Percentiles rank a stretch among this genome's conserved stretches.
phyloP scores from a whole-genome alignment of 2,888 invertebrate species.

The Pollenia angustigena region DNA sequence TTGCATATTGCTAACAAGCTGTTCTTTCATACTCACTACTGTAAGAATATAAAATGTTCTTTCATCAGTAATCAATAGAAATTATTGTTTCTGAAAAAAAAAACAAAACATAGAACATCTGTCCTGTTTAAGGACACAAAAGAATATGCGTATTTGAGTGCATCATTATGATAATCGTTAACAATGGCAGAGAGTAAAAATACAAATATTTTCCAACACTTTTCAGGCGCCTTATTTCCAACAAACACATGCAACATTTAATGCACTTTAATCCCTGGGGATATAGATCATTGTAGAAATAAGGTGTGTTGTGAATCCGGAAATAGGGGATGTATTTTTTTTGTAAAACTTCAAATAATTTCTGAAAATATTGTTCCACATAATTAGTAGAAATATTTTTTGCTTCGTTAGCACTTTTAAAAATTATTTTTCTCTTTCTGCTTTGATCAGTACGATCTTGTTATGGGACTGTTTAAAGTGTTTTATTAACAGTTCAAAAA shows the following conservation, averaged over 20 bases:
- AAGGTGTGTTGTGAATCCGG: slow-evolving; percentile 40
- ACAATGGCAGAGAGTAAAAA: slow-evolving; percentile 35
- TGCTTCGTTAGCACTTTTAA: slow-evolving; percentile 34
- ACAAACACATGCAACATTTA: slow-evolving; percentile 58
- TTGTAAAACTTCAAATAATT: slow-evolving; percentile 12
- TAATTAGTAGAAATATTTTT: slow-evolving; percentile 52
- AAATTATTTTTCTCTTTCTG: slow-evolving; percentile 1
- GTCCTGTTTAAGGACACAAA: slow-evolving; percentile 47
- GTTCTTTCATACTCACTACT: slow-evolving; percentile 9
- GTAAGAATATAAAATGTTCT: slow-evolving; percentile 11
- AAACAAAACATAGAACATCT: slow-evolving; percentile 55
- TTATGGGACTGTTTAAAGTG: slow-evolving; percentile 44
- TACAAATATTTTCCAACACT: slow-evolving; percentile 46
- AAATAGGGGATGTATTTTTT: slow-evolving; percentile 57
- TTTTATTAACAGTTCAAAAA: slow-evolving; percentile 61
- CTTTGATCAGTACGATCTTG: slow-evolving; percentile 36
- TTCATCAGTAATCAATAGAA: slow-evolving; percentile 62
- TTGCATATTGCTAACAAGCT: slow-evolving; percentile 19
- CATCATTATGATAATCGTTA: slow-evolving; percentile 60
- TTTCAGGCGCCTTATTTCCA: slow-evolving; percentile 31
- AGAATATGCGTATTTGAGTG: slow-evolving; percentile 14
- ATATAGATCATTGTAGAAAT: slow-evolving; percentile 27
- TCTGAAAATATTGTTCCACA: slow-evolving; percentile 52
- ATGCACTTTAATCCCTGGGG: slow-evolving; percentile 60
- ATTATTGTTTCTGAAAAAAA: slow-evolving; percentile 34